Conservation (phyloP, 2,113 vertebrate genomes). For the Gymnarchus niloticus region DNA sequence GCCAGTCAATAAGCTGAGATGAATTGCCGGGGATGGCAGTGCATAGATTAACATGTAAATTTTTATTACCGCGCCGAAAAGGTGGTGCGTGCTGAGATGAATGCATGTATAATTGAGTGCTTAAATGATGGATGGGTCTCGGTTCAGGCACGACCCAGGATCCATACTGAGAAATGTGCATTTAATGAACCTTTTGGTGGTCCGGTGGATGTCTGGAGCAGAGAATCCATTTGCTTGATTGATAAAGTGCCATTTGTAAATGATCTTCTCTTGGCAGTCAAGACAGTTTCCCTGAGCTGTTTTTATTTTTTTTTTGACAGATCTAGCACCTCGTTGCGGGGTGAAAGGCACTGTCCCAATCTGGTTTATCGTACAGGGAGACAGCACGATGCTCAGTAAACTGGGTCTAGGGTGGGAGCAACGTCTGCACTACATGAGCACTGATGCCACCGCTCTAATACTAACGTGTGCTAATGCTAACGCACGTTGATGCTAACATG, state of each 20-base stretch:
- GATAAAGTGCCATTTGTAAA: slow-evolving; percentile 28
- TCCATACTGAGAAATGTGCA: slow-evolving; percentile 35
- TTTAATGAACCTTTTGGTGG: slow-evolving; percentile 26
- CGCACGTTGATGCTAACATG: not conserved
- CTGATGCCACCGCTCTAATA: not conserved
- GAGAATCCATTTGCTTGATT: slow-evolving; percentile 28
- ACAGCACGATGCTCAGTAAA: not conserved
- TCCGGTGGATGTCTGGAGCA: slow-evolving; percentile 23
- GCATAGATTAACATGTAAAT: slow-evolving; percentile 38
- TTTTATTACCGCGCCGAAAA: slow-evolving; percentile 33
- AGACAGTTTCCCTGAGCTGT: slow-evolving; percentile 8
- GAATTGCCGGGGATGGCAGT: slow-evolving; percentile 30
- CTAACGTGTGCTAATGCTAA: not conserved
- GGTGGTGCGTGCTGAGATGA: slow-evolving; percentile 28
- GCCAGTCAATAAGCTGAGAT: slow-evolving; percentile 19
- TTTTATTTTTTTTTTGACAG: not conserved
- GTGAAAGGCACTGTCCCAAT: not conserved
- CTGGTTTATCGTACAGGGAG: not conserved
- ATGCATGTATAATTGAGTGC: slow-evolving; percentile 30
- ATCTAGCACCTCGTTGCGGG: slow-evolving; percentile 2
- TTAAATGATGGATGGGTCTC: slow-evolving; percentile 35
- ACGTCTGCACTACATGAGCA: not conserved
- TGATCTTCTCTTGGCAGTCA: slow-evolving; percentile 25
- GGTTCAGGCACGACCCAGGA: slow-evolving; percentile 31
- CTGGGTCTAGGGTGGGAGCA: not conserved